Percentiles rank a stretch among this genome's conserved stretches.
phyloP scores from a whole-genome alignment of 2,797 vertebrate species.

The Lutjanus campechanus region DNA sequence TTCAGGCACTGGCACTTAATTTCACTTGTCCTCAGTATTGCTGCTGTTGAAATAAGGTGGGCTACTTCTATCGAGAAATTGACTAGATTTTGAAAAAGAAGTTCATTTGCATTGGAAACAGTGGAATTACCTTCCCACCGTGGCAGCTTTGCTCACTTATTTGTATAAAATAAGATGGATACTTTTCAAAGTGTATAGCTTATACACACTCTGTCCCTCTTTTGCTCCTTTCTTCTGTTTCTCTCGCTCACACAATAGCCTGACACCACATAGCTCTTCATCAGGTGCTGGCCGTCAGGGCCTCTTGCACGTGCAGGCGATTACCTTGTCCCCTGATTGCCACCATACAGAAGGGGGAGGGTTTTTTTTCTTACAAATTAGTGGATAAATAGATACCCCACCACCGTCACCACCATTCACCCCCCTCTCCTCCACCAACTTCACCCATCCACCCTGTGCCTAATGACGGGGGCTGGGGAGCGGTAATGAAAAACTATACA shows the following conservation, averaged over 20 bases:
- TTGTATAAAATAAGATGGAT: conserved; percentile 50
- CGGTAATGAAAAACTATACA: conserved; percentile 99
- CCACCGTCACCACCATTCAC: conserved; percentile 77
- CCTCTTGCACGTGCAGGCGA: conserved; percentile 90
- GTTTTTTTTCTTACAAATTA: conserved; percentile 95
- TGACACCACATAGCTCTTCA: conserved; percentile 97
- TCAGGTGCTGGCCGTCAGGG: conserved; percentile 93
- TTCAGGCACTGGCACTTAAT: conserved; percentile 9
- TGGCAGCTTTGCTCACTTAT: conserved; percentile 44
- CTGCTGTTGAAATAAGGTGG: conserved; percentile 24
- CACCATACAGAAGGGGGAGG: conserved; percentile 93
- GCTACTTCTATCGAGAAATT: conserved; percentile 19
- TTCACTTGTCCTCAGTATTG: conserved; percentile 15
- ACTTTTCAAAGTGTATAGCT: conserved; percentile 45
- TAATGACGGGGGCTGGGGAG: conserved; percentile 96
- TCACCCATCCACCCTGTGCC: conserved; percentile 89
- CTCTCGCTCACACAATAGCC: conserved; percentile 67
- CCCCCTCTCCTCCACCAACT: conserved; percentile 60
- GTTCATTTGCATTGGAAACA: conserved; percentile 48
- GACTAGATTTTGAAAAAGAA: conserved; percentile 32
- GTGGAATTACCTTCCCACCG: conserved; percentile 28
- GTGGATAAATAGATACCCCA: conserved; percentile 98
- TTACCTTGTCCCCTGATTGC: conserved; percentile 98
- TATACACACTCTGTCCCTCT: conserved; percentile 13
- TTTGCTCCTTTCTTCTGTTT: conserved; percentile 33